phyloP scores from a whole-genome alignment of 2,888 invertebrate species.

The Drosophila colorata region DNA sequence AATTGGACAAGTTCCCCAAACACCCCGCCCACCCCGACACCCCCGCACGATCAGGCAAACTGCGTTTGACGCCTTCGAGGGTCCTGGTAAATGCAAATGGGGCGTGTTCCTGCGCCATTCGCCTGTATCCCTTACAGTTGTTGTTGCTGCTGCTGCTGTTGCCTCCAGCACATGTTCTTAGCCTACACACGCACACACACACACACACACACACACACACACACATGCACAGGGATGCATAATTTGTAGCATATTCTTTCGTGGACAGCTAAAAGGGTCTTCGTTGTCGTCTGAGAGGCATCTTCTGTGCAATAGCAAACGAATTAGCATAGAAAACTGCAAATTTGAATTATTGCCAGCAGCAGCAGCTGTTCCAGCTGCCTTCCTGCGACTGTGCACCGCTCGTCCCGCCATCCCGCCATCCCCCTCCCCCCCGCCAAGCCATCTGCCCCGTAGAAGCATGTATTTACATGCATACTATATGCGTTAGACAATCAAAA shows the following conservation, averaged over 20 bases:
- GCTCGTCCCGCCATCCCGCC: not conserved
- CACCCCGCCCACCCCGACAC: not conserved
- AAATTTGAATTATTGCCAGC: constrained; percentile 83
- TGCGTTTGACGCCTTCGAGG: constrained; percentile 72
- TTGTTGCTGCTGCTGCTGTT: constrained; percentile 22
- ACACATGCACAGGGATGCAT: constrained; percentile 41
- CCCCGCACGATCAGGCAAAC: constrained; percentile 49
- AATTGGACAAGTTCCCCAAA: constrained; percentile 5
- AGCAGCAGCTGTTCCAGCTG: constrained; percentile 40
- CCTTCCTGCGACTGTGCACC: constrained; percentile 6
- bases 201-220: constrained; percentile 9
- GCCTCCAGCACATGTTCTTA: constrained; percentile 36
- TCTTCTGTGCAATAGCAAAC: constrained; percentile 70
- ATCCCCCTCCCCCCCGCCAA: too few relatives aligned
- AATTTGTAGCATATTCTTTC: constrained; percentile 58
- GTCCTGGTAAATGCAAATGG: constrained; percentile 72
- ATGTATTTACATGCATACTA: constrained; percentile 5
- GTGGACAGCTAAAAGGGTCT: constrained; percentile 41
- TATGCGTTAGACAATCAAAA: constrained; percentile 47
- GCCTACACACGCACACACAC: constrained; percentile 11
- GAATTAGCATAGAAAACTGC: constrained; percentile 84
- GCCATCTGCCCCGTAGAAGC: constrained; percentile 24
- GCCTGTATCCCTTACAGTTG: constrained; percentile 49
- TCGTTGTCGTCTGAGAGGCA: constrained; percentile 41
- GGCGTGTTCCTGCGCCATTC: constrained; percentile 42